Base-by-base conservation (phyloP, 2,888 invertebrate genomes). In the Germaria angustata region DNA sequence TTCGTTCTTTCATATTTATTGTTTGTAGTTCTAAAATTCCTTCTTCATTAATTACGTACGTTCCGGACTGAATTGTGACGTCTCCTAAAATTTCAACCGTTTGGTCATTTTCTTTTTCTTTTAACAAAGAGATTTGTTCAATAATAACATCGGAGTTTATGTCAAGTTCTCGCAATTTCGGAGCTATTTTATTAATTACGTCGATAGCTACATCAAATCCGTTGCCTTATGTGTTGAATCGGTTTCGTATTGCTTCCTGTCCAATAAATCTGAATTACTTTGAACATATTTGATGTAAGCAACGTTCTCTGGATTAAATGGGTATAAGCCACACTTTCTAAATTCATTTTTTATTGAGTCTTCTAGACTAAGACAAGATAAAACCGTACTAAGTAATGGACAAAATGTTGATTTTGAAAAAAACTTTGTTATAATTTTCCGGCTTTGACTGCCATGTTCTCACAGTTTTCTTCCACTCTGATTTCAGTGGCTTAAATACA, bases 401-500 rank as follows among this genome's bases (percentile, higher is more conserved):
- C 53, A 51, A 53, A 73, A 73, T 0, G 63, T 55, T n/a, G 66
- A 34, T 13, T 75, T 65, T 4, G 51, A 36, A 32, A 63, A 13
- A n/a, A 11, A 46, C 6, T 22, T 34, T 65, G 17, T 44, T 65
- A 22, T 22, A 15, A 46, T 75, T 65, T 55, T 75, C 55, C 5
- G 34, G 46, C 0, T 73, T 63, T 0, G 22, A 7, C 9, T 63
- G 73, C 69, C 44, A 57, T 1, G 57, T 44, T 4, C 71, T 44
- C 9, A 57, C 24, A 0, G n/a, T n/a, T n/a, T n/a, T n/a, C n/a
- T 82, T 84, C 63, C 83, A 80, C 8, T 81, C 78, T 6, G 65
- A 53, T 79, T 84, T 84, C 15, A 84, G 15, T 0, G 66, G 68
- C 44, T 81, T 84, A 72, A 81, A 84, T 9, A 66, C 77, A 24